phyloP scores from a whole-genome alignment of 2,113 vertebrate species.

The Antechinus stuartii region DNA sequence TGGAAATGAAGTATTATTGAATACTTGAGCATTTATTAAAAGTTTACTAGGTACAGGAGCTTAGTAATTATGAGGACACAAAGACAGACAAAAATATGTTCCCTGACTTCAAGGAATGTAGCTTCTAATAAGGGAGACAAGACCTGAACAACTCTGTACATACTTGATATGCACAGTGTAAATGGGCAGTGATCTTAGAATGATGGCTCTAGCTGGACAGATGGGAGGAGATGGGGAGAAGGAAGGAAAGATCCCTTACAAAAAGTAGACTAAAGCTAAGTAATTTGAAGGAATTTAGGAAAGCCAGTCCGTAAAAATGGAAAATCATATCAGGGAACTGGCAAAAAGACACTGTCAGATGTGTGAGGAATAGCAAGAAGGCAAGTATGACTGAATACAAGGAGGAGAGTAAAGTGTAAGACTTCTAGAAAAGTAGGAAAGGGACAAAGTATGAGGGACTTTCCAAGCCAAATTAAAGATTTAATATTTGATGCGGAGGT shows the following conservation, averaged over 20 bases:
- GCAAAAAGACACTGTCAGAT: neutral
- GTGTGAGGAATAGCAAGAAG: neutral
- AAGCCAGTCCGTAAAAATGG: neutral
- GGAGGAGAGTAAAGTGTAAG: neutral
- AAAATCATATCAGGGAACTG: neutral
- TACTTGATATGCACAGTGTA: neutral
- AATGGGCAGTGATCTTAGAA: neutral
- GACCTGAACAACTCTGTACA: neutral
- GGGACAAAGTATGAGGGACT: neutral
- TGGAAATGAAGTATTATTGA: neutral
- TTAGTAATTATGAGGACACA: neutral
- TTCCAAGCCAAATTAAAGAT: neutral
- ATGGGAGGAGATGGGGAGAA: no score
- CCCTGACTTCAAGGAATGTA: neutral
- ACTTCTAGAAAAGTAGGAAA: neutral
- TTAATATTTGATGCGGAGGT: neutral
- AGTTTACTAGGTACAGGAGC: neutral
- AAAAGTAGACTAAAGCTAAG: neutral
- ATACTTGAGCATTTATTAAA: neutral
- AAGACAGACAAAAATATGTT: neutral
- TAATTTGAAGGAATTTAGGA: neutral
- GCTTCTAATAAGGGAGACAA: neutral
- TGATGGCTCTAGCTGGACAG: neutral
- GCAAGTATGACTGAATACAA: neutral
- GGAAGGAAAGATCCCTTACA: neutral